Base-by-base conservation (phyloP, 2,888 invertebrate species). In the Limnephilus auricula region DNA sequence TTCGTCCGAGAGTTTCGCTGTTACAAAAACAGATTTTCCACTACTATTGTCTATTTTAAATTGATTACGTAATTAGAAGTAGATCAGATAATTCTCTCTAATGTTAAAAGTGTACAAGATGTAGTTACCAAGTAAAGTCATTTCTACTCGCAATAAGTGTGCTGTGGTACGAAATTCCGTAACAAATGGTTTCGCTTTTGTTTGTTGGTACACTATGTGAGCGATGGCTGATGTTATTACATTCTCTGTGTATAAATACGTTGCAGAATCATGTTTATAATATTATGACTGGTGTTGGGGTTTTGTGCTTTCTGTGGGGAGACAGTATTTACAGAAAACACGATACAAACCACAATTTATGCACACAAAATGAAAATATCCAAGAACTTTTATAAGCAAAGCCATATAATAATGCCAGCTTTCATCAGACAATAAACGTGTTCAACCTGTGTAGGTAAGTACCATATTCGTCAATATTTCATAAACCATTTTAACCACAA, bases 151-250 rank as follows among this genome's bases (percentile, higher is more conserved):
- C 25, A 25, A 25, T 1, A 65, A 65, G 65, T 25, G 9, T 65
- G n/a, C 65, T 5, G 34, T 90, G 37, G 82, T 32, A 32, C n/a
- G 6, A 18, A n/a, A 80, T 82, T 37, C n/a, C 82, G 32, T 32
- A 82, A 82, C 82, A 82, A 31, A 82, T 34, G 82, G 82, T 18
- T 34, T 25, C 12, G 25, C 82, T 34, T 34, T 12, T 82, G 37
- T 82, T 82, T 82, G 25, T 32, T 10, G 9, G 37, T 82, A 25
- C 31, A 80, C 30, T 32, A 12, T 65, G 82, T 82, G 82, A 82
- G 82, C 34, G 82, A 82, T 82, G 82, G 25, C 82, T 18, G 18
- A 6, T 82, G 34, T 82, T 82, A 82, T 82, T 82, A 82, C 82
- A n/a, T 82, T 82, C 25, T 18, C 34, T 34, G 82, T 34, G 25